Evolutionary conservation across 2,113 vertebrate species (phyloP).

Genomic region (Austrofundulus limnaeus): DNA sequence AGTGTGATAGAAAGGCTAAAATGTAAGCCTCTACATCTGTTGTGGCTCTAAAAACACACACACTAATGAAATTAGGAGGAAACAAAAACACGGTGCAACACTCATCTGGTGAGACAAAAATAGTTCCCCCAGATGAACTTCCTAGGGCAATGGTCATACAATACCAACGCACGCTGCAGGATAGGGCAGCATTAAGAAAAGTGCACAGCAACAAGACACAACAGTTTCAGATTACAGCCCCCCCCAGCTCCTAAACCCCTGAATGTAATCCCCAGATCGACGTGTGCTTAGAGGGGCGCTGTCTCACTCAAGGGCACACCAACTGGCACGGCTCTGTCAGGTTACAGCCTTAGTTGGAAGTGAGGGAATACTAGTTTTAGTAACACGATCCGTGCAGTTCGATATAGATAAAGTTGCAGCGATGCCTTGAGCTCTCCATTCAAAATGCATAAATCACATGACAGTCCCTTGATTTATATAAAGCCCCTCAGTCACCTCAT

Average conservation of each 20-base stretch:
- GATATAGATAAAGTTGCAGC: slow-evolving; percentile 46
- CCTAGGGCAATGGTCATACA: slow-evolving; percentile 65
- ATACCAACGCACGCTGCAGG: slow-evolving; percentile 57
- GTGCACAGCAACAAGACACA: slow-evolving; percentile 77
- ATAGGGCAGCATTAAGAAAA: slow-evolving; percentile 69
- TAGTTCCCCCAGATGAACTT: slow-evolving; percentile 63
- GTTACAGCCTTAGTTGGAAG: slow-evolving; percentile 66
- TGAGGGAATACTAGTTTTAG: slow-evolving; percentile 66
- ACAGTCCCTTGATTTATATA: slow-evolving; percentile 68
- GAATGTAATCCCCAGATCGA: slow-evolving; percentile 75
- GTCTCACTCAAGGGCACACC: slow-evolving; percentile 77
- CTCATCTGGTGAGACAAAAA: slow-evolving; percentile 60
- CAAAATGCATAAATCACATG: slow-evolving; percentile 53
- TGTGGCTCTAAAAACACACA: slow-evolving; percentile 7
- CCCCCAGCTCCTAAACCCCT: slow-evolving; percentile 69
- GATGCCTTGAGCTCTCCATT: slow-evolving; percentile 55
- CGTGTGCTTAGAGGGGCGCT: slow-evolving; percentile 70
- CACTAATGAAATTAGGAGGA: slow-evolving; percentile 37
- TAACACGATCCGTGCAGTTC: slow-evolving; percentile 62
- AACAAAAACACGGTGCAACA: slow-evolving; percentile 47
- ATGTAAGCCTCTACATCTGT: slow-evolving; percentile 35
- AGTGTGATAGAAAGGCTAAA: slow-evolving; percentile 11
- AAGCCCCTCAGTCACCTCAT: slow-evolving; percentile 66
- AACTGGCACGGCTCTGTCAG: slow-evolving; percentile 65
- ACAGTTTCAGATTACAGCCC: slow-evolving; percentile 78